A percentile compares a stretch with the other conserved stretches of the same genome.
phyloP scores from a whole-genome alignment of 2,113 vertebrate genomes.

The Rattus norvegicus region GRCr8 NC_086031.1:71653501-71654000 shows the following conservation, averaged over 20 bases:
- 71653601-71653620: background rate
- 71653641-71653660: no score
- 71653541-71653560: background rate
- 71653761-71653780: background rate
- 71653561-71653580: background rate
- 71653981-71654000: background rate
- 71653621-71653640: background rate
- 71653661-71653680: no score
- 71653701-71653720: no score
- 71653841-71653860: background rate
- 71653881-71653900: background rate
- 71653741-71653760: background rate
- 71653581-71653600: background rate
- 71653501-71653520: background rate
- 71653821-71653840: background rate
- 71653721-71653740: background rate
- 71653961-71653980: background rate
- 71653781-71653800: background rate
- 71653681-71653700: no score
- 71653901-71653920: background rate
- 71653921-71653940: background rate
- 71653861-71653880: background rate
- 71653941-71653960: rapidly evolving
- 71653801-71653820: background rate
- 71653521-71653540: background rate